phyloP scores from a whole-genome alignment of 53 echinoderm and acorn worm species.

The Henricia sp. region DNA sequence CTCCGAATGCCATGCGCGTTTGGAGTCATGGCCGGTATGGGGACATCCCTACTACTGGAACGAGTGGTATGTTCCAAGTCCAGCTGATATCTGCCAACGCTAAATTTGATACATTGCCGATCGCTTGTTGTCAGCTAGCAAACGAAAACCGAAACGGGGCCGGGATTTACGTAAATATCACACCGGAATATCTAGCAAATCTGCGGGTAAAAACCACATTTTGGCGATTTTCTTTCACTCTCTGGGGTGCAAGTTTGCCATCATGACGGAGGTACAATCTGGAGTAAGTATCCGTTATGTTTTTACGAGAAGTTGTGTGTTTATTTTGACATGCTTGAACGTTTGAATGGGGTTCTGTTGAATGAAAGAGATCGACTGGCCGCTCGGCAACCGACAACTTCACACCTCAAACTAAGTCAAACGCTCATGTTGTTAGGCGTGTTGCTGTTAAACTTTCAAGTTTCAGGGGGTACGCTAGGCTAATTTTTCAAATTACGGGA shows the following conservation, averaged over 20 bases:
- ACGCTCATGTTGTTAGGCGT: too few species aligned
- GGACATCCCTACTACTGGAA: conserved; percentile 70
- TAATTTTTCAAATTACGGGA: too few species aligned
- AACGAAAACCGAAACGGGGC: background rate
- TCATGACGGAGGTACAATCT: conserved; percentile 61
- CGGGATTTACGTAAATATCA: background rate
- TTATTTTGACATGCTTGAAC: background rate
- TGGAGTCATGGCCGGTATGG: conserved; percentile 18
- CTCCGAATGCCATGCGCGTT: conserved; percentile 51
- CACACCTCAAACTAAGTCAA: too few species aligned
- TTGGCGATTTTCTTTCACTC: conserved; percentile 8
- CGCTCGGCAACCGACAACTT: too few species aligned
- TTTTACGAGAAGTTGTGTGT: background rate
- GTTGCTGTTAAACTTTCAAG: too few species aligned
- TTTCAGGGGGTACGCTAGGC: too few species aligned
- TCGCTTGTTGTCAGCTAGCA: background rate
- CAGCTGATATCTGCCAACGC: conserved; percentile 58
- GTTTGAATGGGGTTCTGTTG: background rate
- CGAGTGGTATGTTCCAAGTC: conserved; percentile 81
- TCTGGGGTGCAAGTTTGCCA: conserved; percentile 5
- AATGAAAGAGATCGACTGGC: too few species aligned
- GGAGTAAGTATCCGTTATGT: conserved; percentile 30
- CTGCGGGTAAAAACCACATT: background rate
- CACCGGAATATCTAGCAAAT: background rate
- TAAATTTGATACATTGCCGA: conserved; percentile 38